Evolutionary conservation across 2,888 invertebrate species (phyloP).

Genomic region (Glomeris marginata): DNA sequence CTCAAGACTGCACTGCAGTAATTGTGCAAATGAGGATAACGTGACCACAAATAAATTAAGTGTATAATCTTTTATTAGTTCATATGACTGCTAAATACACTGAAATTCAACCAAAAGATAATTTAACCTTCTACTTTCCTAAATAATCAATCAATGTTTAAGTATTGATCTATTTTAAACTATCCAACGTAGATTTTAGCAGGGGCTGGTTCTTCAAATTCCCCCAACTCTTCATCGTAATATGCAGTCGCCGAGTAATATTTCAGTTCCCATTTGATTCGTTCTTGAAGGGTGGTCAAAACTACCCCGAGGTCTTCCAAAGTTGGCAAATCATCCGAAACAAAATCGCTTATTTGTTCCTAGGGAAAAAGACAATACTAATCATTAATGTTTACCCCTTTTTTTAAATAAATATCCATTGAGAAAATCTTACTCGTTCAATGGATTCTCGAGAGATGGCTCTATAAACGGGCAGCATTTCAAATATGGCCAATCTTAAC

Average conservation of each 20-base stretch:
- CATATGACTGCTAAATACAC: neutral
- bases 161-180: neutral
- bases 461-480: too few relatives aligned
- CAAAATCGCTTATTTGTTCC: constrained; percentile 60
- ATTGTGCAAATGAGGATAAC: neutral
- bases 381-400: too few relatives aligned
- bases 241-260: constrained; percentile 50
- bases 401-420: too few relatives aligned
- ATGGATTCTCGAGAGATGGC: too few relatives aligned
- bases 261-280: constrained; percentile 66
- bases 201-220: constrained; percentile 49
- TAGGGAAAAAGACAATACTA: constrained; percentile 25
- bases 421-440: too few relatives aligned
- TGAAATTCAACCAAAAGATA: neutral
- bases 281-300: constrained; percentile 58
- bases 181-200: constrained; percentile 27
- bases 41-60: neutral
- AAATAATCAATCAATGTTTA: neutral
- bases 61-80: neutral
- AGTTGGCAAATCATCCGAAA: constrained; percentile 48
- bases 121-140: neutral
- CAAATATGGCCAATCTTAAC: too few relatives aligned
- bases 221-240: constrained; percentile 58
- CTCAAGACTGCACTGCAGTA: neutral
- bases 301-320: constrained; percentile 76